These are phyloP conservation scores for Metellina segmentata DNA, from an alignment of 2,888 invertebrate species.

Conservation along the genomic window DNA sequence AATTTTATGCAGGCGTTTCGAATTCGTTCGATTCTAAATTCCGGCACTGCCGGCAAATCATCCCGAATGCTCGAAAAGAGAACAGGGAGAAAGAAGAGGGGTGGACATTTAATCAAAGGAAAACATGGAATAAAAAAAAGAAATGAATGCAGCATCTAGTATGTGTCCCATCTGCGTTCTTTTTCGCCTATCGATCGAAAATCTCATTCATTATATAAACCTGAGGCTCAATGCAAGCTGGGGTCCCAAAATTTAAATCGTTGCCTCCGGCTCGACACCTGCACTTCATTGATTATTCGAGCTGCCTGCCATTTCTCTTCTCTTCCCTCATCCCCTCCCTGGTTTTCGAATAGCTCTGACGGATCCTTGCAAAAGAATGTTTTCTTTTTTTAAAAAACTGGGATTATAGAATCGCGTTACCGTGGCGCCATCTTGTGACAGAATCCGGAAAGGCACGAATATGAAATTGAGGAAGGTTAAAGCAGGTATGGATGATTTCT, in stretches of 20 bases:
- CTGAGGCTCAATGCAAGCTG: slow-evolving; percentile 56
- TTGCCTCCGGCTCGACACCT: slow-evolving; percentile 69
- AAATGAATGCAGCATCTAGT: slow-evolving; percentile 40
- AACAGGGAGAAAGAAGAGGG: not conserved
- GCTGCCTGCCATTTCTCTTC: slow-evolving; percentile 51
- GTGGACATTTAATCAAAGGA: slow-evolving; percentile 63
- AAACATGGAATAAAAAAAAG: slow-evolving; percentile 18
- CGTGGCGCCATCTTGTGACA: slow-evolving; percentile 11
- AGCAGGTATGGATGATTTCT: no score
- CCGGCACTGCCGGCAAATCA: not conserved
- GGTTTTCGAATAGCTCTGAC: slow-evolving; percentile 20
- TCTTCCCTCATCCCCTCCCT: not conserved
- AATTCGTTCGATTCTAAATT: not conserved
- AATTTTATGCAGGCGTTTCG: not conserved
- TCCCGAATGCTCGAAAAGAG: not conserved
- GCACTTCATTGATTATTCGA: slow-evolving; percentile 73
- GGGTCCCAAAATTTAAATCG: slow-evolving; percentile 65
- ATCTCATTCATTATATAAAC: slow-evolving; percentile 61
- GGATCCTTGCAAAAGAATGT: slow-evolving; percentile 6
- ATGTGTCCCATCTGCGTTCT: slow-evolving; percentile 61
- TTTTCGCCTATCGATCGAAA: slow-evolving; percentile 54
- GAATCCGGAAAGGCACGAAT: not conserved
- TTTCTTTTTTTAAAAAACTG: slow-evolving; percentile 8
- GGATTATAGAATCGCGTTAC: slow-evolving; percentile 10
- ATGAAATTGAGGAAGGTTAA: not conserved